Base-by-base conservation (phyloP, 2,888 invertebrate species). In the Brachyopa scutellaris region DNA sequence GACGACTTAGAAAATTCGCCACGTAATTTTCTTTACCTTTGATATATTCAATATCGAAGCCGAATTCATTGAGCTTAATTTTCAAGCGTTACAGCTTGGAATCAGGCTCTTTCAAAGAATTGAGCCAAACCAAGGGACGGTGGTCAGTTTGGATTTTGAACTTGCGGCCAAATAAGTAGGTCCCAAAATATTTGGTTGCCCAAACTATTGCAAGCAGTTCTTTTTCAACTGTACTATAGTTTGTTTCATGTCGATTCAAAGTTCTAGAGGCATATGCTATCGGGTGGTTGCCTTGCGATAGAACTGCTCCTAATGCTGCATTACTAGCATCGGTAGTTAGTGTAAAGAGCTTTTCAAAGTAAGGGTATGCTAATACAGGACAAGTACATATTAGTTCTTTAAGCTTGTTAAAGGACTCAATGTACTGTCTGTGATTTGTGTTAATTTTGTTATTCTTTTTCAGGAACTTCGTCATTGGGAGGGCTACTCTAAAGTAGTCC, bases 171-270 rank as follows among this genome's bases (percentile, higher is more conserved):
- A 23, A 49, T 17, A 53, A 62, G 53, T 40, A 42, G 13, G 11
- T 45, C 31, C 17, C 55, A 26, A 13, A 26, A 36, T n/a, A n/a
- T n/a, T n/a, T n/a, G n/a, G n/a, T n/a, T n/a, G n/a, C n/a, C n/a
- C n/a, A n/a, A 2, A 66, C 31, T 36, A 74, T 38, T 13, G 59
- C 21, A 11, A 38, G 19, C 1, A 88, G 45, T 84, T 89, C 88
- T 45, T 87, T 88, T n/a, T n/a, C n/a, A n/a, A n/a, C n/a, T n/a
- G n/a, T n/a, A n/a, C n/a, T n/a, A n/a, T n/a, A n/a, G n/a, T 69
- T 85, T 57, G 47, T 59, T 47, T 84, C 74, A 33, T 76, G 76
- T 19, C 76, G 73, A 47, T 79, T 85, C 13, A 83, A 53, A 15
- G 84, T 85, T 13, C 83, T 64, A 36, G 77, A 80, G 19, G 84